Percentiles rank a stretch among this genome's conserved stretches.
Evolutionary conservation across 2,888 invertebrate species (phyloP).

Genomic region (Pomacea canaliculata): DNA sequence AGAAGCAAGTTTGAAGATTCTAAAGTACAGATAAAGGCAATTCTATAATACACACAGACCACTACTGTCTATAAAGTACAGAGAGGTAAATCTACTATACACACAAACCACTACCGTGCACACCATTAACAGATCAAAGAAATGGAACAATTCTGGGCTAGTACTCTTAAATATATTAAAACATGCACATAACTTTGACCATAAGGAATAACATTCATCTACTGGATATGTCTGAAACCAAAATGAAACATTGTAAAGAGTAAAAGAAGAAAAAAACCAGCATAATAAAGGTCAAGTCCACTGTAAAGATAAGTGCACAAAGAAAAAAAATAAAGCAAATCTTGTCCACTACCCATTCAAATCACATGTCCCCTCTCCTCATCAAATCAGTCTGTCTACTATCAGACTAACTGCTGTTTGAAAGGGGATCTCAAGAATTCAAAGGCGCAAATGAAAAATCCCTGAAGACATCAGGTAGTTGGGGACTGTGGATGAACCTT

Average conservation of each 20-base stretch:
- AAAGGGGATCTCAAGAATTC: no score
- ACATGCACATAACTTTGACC: background rate
- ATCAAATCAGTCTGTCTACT: no score
- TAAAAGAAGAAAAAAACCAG: background rate
- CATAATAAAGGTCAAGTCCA: background rate
- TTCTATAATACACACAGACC: background rate
- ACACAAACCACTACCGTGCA: slow-evolving; percentile 11
- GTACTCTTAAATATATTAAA: background rate
- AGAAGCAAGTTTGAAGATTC: no score
- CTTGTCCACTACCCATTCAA: no score
- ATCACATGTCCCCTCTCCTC: no score
- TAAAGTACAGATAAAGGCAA: no score
- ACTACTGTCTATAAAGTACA: background rate
- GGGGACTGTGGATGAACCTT: no score
- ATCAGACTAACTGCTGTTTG: no score
- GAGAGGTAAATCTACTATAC: background rate
- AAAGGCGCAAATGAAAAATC: no score
- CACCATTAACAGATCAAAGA: slow-evolving; percentile 8
- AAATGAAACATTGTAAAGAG: background rate
- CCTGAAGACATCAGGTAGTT: no score
- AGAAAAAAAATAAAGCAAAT: background rate
- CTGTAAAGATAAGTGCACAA: background rate
- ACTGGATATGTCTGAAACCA: slow-evolving; percentile 10
- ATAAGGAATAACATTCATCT: background rate
- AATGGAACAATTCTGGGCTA: slow-evolving; percentile 12